These are phyloP conservation scores for Taenioides sp. DNA, from an alignment of 2,797 vertebrate species.

Conservation along the genomic window DNA sequence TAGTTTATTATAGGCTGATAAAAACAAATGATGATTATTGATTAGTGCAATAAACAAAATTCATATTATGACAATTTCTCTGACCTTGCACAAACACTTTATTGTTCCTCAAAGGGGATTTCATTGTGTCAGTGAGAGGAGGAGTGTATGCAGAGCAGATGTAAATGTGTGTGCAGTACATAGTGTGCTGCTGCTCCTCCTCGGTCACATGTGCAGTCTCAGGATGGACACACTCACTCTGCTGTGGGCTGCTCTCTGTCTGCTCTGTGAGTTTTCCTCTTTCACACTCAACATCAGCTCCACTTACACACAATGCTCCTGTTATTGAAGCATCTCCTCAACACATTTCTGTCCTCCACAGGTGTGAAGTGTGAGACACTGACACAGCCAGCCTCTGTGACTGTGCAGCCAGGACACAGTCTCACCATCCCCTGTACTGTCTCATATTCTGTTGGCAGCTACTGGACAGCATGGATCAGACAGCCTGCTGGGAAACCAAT, in stretches of 20 bases:
- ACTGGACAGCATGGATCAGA: neutral
- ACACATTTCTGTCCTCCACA: conserved; percentile 1
- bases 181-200: conserved; percentile 2
- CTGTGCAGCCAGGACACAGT: conserved; percentile 41
- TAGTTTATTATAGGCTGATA: no score
- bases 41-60: no score
- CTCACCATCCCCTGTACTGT: conserved; percentile 27
- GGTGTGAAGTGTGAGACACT: conserved; percentile 11
- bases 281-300: conserved; percentile 10
- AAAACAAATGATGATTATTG: no score
- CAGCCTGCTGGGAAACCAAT: conserved; percentile 6
- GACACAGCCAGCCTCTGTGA: conserved; percentile 41
- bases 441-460: neutral
- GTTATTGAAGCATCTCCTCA: neutral
- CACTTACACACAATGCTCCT: conserved; percentile 3
- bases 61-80: no score
- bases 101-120: no score
- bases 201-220: conserved; percentile 24
- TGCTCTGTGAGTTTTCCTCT: conserved; percentile 30
- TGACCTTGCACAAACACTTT: no score
- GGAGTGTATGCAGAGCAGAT: neutral
- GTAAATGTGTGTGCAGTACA: conserved; percentile 5
- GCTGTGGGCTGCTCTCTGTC: conserved; percentile 21
- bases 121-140: neutral
- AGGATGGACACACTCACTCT: conserved; percentile 25